Base-by-base conservation (phyloP, 2,113 vertebrate genomes). In the Nerophis lumbriciformis region DNA sequence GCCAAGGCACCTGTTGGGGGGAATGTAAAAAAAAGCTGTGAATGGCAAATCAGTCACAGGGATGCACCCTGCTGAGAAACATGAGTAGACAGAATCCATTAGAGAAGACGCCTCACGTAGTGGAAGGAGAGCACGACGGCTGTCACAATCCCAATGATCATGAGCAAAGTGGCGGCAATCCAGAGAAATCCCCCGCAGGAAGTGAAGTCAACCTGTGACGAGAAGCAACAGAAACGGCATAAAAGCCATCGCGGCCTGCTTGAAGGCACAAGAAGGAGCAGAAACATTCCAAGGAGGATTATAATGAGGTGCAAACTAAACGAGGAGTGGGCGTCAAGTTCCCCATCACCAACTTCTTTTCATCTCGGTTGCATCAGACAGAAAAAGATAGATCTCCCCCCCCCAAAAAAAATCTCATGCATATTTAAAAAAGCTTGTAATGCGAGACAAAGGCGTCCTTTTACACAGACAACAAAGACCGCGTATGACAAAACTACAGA, bases 131-230 rank as follows among this genome's bases (percentile, higher is more conserved):
- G 91, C 54, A 96, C 93, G 0, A 99, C 85, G 56, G 89, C 87
- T 0, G 94, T 93, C 63, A 99, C 73, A 1, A 96, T 92, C 48
- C 94, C 94, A 0, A 94, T 90, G 71, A 98, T 92, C 80, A 91
- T 85, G 72, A 99, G 79, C 74, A 95, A 90, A 0, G 95, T 90
- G 3, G 88, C 90, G 51, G 94, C 76, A 44, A 95, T 92, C 0
- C 92, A 93, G 85, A 98, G 93, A 14, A 99, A 81, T 16, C 96
- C 96, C 0, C 91, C 85, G 52, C 95, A 98, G 0, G 96, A 98
- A 1, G 96, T 99, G 77, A 99, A 98, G 84, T 99, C 96, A 85
- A 99, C 96, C 96, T 97, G 83, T 38, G 59, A 75, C 56, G 69
- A 73, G 75, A 71, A 75, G 66, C 71, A 45, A 70, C 57, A 68